Evolutionary conservation across 2,113 vertebrate genomes (phyloP).

Genomic region (Eurystomus gularis): DNA sequence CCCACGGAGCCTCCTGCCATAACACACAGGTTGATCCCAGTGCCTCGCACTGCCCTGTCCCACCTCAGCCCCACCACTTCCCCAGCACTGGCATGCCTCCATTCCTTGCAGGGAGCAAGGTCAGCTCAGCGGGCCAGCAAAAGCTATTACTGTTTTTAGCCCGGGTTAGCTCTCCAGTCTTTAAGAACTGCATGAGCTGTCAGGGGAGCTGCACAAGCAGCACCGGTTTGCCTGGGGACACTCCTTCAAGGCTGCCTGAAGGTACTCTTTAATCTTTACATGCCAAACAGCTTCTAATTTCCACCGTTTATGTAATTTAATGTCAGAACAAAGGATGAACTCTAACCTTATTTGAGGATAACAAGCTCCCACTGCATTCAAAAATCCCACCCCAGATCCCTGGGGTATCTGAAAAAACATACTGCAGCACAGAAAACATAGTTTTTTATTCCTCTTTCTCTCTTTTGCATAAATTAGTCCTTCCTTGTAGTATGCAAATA

Average conservation of each 20-base stretch:
- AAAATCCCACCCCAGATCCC: background rate
- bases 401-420: background rate
- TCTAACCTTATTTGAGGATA: background rate
- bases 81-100: background rate
- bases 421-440: background rate
- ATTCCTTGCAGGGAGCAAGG: background rate
- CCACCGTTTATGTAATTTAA: background rate
- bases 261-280: background rate
- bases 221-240: background rate
- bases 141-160: background rate
- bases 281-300: background rate
- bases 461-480: conserved; percentile 15
- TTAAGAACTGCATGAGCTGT: background rate
- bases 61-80: background rate
- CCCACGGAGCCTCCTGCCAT: background rate
- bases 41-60: accelerated
- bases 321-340: background rate
- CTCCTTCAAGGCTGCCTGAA: background rate
- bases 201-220: background rate
- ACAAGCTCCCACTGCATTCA: background rate
- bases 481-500: conserved; percentile 41
- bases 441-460: background rate
- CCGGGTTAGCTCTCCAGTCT: background rate
- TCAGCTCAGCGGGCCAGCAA: background rate
- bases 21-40: background rate